Percentiles rank a stretch among this genome's conserved stretches.
These are phyloP conservation scores for Helicoverpa zea DNA, from an alignment of 1,140 invertebrate species.

Conservation along the genomic window DNA sequence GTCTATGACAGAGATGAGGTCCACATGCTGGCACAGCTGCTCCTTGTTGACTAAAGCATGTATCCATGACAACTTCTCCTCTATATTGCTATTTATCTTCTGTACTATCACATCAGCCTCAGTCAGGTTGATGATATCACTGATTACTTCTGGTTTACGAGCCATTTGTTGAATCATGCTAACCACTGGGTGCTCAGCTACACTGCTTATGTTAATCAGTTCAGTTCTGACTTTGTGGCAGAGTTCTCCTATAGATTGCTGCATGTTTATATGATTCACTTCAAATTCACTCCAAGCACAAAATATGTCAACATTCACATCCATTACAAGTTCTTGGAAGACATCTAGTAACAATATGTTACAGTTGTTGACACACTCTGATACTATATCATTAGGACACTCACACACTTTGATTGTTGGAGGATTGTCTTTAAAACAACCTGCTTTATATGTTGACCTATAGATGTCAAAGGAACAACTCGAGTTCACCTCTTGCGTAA, in stretches of 20 bases:
- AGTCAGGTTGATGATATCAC: conserved; percentile 71
- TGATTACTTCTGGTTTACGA: conserved; percentile 69
- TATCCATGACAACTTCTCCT: conserved; percentile 68
- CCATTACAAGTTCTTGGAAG: conserved; percentile 73
- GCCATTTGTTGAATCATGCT: conserved; percentile 77
- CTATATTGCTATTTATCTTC: conserved; percentile 65
- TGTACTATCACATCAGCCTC: conserved; percentile 63
- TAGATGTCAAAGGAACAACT: conserved; percentile 63
- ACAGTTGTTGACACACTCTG: conserved; percentile 67
- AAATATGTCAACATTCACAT: conserved; percentile 78
- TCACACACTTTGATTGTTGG: conserved; percentile 57
- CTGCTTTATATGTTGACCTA: conserved; percentile 67
- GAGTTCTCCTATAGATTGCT: conserved; percentile 73
- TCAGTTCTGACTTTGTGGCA: conserved; percentile 66
- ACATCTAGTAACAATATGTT: conserved; percentile 68
- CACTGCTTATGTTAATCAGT: conserved; percentile 55
- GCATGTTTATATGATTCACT: conserved; percentile 73
- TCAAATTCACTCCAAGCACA: conserved; percentile 83
- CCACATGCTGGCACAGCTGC: conserved; percentile 65
- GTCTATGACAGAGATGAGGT: conserved; percentile 59
- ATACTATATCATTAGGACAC: conserved; percentile 58
- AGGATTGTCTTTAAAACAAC: conserved; percentile 51
- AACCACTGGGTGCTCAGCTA: conserved; percentile 73
- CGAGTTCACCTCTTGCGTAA: conserved; percentile 59
- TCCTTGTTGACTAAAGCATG: conserved; percentile 70